Base-by-base conservation (phyloP, 2,888 invertebrate species). In the Spicauda simplicius region DNA sequence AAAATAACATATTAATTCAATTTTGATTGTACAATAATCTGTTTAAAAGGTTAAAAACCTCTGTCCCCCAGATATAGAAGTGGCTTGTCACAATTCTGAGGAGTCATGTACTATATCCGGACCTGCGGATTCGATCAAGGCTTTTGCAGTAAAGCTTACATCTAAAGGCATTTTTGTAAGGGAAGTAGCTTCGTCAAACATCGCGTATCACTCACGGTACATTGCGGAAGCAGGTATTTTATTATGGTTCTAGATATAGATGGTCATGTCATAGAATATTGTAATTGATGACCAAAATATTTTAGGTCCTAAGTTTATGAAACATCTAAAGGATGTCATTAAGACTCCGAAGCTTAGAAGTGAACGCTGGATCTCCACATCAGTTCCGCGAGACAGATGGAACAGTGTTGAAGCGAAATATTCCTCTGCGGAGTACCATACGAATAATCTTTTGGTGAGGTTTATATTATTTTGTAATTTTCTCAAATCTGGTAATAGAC, bases 381-480 rank as follows among this genome's bases (percentile, higher is more conserved):
- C 58, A 20, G 58, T 58, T 45, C 58, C 58, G 4, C 41, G 12
- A 19, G 20, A 45, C 5, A 45, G n/a, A 45, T 20, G 14, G 58
- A 58, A 58, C 25, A 58, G 6, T 20, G n/a, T 14, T 19, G 45
- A 45, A 45, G 58, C 58, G 0, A 90, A 94, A 72, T 88, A 93
- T 19, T 96, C 95, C 2, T 97, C 97, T 0, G 96, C 98, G 0
- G 97, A 97, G 72, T 98, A 98, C 80, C 97, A 97, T 77, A 96
- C 96, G 0, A 97, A 97, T 81, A 98, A 97, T 82, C 90, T 97
- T 45, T 84, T 97, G 72, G 78, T 96, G 93, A 90, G 4, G n/a
- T 48, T 48, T 14, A 7, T 1, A 11, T 7, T 37, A 8, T 8
- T 37, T 37, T 37, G 5, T 14, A 14, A 41, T 41, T 41, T 41